Base-by-base conservation (phyloP, 2,888 invertebrate genomes). In the Danaus chrysippus region DNA sequence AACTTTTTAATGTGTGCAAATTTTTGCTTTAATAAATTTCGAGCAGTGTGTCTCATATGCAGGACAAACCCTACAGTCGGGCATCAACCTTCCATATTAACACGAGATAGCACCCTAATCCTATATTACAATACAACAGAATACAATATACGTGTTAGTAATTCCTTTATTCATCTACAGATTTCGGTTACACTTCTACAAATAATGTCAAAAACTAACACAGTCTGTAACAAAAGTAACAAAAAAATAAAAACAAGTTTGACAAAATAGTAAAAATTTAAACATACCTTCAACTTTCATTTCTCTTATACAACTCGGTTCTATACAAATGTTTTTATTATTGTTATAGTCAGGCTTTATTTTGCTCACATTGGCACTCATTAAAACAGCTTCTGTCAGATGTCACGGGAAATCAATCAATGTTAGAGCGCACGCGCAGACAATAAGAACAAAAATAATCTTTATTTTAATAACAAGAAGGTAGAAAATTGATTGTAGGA, bases 81-180 rank as follows among this genome's bases (percentile, higher is more conserved):
- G 19, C 59, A 34, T 59, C 76, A 67, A 75, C 83, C 84, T 81
- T 76, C 76, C 73, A 73, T 80, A 87, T 86, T 87, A 86, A 81
- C 79, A 76, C 77, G 75, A 77, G 73, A 84, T 86, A 83, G 82
- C 82, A 83, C 87, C 84, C 83, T 83, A 88, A 89, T 86, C 87
- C 86, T 81, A 72, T 77, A 85, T 86, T 78, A 91, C 85, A 83
- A 82, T 76, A 68, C 74, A 76, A 10, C 10, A 15, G 49, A 49
- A 17, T 71, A 76, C 77, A 56, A 66, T 63, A 64, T 70, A 80
- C 76, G 83, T 81, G 76, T 82, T 83, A 79, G 70, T 71, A 76
- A 81, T 79, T 84, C 83, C 81, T 87, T 84, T 87, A 81, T 86
- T 76, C 72, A 56, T 61, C 63, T 60, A 59, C 71, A 61, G 74